These are phyloP conservation scores for Callyntrura sp. DNA, from an alignment of 2,888 invertebrate genomes.

Conservation along the genomic window DNA sequence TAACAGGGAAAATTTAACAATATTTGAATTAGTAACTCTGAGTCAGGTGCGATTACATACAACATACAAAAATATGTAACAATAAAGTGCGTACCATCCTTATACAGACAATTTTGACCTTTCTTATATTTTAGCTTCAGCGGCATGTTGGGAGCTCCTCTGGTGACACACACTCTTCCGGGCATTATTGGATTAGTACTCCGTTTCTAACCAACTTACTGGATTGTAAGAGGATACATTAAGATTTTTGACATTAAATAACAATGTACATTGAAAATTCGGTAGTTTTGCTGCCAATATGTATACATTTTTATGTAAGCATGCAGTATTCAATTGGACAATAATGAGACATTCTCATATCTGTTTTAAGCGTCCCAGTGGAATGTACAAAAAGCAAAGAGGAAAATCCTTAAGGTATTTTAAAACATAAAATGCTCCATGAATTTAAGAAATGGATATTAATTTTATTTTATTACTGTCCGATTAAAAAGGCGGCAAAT, in stretches of 20 bases:
- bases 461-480: background rate
- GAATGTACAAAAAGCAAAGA: constrained; percentile 47
- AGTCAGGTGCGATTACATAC: no score
- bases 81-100: no score
- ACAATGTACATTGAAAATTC: no score
- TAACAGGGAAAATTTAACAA: constrained; percentile 29
- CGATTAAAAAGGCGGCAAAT: constrained; percentile 25
- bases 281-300: no score
- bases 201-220: constrained; percentile 41
- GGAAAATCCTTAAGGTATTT: constrained; percentile 37
- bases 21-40: constrained; percentile 51
- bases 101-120: no score
- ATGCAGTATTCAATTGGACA: background rate
- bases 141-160: background rate
- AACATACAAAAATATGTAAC: no score
- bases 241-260: background rate
- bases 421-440: no score
- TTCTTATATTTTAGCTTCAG: constrained; percentile 42
- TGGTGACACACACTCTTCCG: background rate
- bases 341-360: background rate
- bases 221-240: constrained; percentile 19
- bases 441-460: background rate
- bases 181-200: constrained; percentile 40
- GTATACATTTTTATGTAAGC: no score
- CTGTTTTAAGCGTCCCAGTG: constrained; percentile 22